phyloP scores from a whole-genome alignment of 2,113 vertebrate species.

The Tupaia tana region DNA sequence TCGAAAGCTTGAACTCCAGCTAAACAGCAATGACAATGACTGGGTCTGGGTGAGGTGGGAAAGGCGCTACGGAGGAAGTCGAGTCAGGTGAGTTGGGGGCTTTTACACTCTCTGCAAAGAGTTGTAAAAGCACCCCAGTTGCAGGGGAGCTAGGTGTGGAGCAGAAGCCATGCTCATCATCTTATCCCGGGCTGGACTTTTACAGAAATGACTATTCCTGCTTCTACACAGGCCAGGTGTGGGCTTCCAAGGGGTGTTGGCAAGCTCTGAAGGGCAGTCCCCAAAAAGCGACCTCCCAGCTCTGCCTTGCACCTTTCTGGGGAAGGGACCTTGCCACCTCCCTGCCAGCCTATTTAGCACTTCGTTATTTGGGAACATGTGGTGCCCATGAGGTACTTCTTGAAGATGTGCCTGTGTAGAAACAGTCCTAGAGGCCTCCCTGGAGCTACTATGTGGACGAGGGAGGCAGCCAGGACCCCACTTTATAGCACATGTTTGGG shows the following conservation, averaged over 20 bases:
- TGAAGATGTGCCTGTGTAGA: not conserved
- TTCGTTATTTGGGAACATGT: not conserved
- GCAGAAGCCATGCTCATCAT: accelerated
- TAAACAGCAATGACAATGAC: not conserved
- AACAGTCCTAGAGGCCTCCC: not conserved
- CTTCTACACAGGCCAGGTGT: not conserved
- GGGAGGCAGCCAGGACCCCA: not conserved
- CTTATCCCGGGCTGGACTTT: not conserved
- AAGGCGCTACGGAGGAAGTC: not conserved
- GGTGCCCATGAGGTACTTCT: accelerated
- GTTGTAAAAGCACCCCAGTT: not conserved
- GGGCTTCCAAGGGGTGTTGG: accelerated
- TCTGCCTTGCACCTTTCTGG: accelerated
- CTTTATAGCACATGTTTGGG: not conserved
- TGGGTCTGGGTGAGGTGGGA: not conserved
- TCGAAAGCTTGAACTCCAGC: not conserved
- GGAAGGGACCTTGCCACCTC: not conserved
- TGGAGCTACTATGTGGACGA: accelerated
- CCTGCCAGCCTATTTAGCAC: accelerated
- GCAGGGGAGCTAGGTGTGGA: accelerated
- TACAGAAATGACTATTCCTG: not conserved
- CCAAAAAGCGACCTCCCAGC: not conserved
- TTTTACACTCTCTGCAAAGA: not conserved
- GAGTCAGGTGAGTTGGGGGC: accelerated
- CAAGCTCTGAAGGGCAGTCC: too few relatives aligned